phyloP scores from a whole-genome alignment of 1,140 invertebrate species.

The Sarcophaga bullata region DNA sequence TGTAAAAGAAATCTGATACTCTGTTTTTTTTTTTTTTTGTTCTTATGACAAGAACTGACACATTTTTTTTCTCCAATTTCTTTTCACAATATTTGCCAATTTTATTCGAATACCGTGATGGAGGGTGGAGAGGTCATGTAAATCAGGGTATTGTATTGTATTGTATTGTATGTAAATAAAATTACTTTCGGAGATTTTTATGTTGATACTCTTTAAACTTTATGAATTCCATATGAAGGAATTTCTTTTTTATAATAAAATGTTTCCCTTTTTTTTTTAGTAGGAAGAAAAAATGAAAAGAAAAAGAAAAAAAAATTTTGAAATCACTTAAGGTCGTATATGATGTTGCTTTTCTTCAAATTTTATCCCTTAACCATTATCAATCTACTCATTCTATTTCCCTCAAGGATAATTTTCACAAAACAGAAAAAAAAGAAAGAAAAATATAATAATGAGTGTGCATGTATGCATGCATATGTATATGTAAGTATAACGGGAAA shows the following conservation, averaged over 20 bases:
- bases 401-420: slow-evolving; percentile 33
- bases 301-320: too few species aligned
- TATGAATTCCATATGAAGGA: slow-evolving; percentile 14
- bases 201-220: not conserved
- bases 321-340: slow-evolving; percentile 2
- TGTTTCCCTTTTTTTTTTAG: slow-evolving; percentile 1
- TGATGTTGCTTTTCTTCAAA: not conserved
- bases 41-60: slow-evolving; percentile 31
- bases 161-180: not conserved
- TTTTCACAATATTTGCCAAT: not conserved
- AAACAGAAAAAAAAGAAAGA: slow-evolving; percentile 2
- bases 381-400: slow-evolving; percentile 6
- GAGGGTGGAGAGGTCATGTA: not conserved
- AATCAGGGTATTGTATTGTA: not conserved
- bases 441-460: too few species aligned
- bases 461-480: too few species aligned
- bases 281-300: not conserved
- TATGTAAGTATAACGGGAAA: not conserved
- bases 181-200: slow-evolving; percentile 37
- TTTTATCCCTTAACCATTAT: not conserved
- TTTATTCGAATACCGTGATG: not conserved
- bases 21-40: too few species aligned
- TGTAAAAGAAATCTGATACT: slow-evolving; percentile 43
- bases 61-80: not conserved
- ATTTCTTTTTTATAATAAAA: not conserved